Percentiles rank a stretch among this genome's conserved stretches.
phyloP scores from a whole-genome alignment of 2,888 invertebrate species.

The Terebella lapidaria region DNA sequence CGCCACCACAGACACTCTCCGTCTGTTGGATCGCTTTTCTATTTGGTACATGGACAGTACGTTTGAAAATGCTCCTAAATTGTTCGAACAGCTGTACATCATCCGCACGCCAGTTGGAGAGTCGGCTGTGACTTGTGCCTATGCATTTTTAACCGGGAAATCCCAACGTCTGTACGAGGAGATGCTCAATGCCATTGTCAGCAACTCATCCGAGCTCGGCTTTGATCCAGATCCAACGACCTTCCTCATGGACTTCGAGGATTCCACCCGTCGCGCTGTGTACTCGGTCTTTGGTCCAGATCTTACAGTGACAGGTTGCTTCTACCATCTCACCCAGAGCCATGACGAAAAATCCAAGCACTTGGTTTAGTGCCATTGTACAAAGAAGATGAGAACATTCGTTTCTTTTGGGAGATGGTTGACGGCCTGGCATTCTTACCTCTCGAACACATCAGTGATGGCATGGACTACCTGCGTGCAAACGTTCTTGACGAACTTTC shows the following conservation, averaged over 20 bases:
- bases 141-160: neutral
- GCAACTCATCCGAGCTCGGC: neutral
- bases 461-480: neutral
- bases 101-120: neutral
- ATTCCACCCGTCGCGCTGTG: neutral
- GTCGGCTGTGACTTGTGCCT: neutral
- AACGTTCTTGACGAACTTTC: neutral
- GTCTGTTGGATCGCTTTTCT: no score
- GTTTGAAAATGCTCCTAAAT: neutral
- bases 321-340: slow-evolving; percentile 1
- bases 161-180: neutral
- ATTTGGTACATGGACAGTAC: neutral
- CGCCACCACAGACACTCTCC: no score
- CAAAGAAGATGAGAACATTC: neutral
- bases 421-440: neutral
- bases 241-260: neutral
- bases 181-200: no score
- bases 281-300: neutral
- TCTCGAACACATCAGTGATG: neutral
- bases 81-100: neutral
- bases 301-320: neutral
- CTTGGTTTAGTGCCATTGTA: neutral
- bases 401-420: neutral
- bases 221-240: neutral
- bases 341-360: neutral